These are phyloP conservation scores for Lacerta agilis DNA, from an alignment of 2,797 vertebrate species.

Conservation along the genomic window DNA sequence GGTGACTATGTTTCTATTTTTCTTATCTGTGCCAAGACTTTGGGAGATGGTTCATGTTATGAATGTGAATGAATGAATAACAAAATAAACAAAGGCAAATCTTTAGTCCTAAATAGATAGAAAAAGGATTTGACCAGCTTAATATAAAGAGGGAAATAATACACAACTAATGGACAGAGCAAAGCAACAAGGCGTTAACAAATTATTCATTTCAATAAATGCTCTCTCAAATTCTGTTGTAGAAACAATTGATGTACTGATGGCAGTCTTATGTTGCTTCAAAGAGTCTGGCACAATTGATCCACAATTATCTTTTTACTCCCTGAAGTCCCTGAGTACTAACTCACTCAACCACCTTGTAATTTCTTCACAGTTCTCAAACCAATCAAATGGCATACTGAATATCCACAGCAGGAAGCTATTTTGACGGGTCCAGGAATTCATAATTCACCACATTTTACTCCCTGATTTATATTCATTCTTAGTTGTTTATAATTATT, in stretches of 20 bases:
- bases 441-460: constrained; percentile 50
- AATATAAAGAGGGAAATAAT: constrained; percentile 76
- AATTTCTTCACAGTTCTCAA: constrained; percentile 72
- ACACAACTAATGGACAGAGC: constrained; percentile 71
- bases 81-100: constrained; percentile 39
- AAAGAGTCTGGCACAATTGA: constrained; percentile 81
- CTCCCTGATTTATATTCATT: constrained; percentile 33
- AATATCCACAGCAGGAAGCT: constrained; percentile 58
- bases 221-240: constrained; percentile 75
- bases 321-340: constrained; percentile 73
- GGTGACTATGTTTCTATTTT: too few species aligned
- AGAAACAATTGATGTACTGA: constrained; percentile 83
- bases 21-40: not conserved
- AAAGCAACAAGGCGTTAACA: constrained; percentile 72
- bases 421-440: constrained; percentile 60
- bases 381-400: constrained; percentile 59
- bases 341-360: constrained; percentile 75
- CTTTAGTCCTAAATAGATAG: constrained; percentile 66
- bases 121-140: constrained; percentile 73
- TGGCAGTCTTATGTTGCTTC: constrained; percentile 80
- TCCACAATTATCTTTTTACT: constrained; percentile 82
- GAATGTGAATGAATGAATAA: not conserved
- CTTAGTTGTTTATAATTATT: constrained; percentile 39
- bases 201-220: constrained; percentile 77
- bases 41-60: not conserved